Evolutionary conservation across 2,888 invertebrate species (phyloP), one percentile per base, ranked within the genome.

Genomic region (Mimas tiliae): DNA sequence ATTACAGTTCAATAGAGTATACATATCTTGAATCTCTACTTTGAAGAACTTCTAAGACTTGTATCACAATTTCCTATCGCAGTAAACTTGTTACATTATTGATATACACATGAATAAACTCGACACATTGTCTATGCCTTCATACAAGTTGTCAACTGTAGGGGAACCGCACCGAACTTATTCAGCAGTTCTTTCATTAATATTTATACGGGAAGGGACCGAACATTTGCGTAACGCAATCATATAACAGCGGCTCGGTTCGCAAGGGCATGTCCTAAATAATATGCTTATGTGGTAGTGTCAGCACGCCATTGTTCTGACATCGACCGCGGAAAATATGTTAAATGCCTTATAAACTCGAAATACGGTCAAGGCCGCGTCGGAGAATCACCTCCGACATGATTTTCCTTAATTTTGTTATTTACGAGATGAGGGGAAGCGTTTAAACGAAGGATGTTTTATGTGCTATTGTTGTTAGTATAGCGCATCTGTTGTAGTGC

Each of bases 261-360:
- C 14, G 58, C 27, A 33, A 53, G 62, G 67, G 48, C 67, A 55
- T 64, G 64, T 50, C 14, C 38, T 62, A 42, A 62, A 65, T 51
- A 64, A 62, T 64, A 64, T 42, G 64, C 48, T 50, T 65, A 64
- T 53, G 27, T 33, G 45, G 19, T 58, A 51, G 34, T 11, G 50
- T 50, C 65, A 51, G 50, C 64, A 38, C 16, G n/a, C 64, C 64
- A 67, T 67, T 67, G 67, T 67, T 67, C 51, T 47, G 52, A 53
- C 42, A 65, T 52, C 33, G 51, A 62, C 34, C 42, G 51, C n/a
- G 62, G 48, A 65, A 58, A 65, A 33, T 45, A 64, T 53, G 27
- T 6, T 47, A 19, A 19, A 19, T 48, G 48, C 47, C 47, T 48
- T 34, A 58, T 38, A 47, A 52, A 52, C 52, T 21, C 34, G 16